These are phyloP conservation scores for Palythoa grandis DNA, from an alignment of 92 coral and sea anemone genomes.

Conservation along the genomic window DNA sequence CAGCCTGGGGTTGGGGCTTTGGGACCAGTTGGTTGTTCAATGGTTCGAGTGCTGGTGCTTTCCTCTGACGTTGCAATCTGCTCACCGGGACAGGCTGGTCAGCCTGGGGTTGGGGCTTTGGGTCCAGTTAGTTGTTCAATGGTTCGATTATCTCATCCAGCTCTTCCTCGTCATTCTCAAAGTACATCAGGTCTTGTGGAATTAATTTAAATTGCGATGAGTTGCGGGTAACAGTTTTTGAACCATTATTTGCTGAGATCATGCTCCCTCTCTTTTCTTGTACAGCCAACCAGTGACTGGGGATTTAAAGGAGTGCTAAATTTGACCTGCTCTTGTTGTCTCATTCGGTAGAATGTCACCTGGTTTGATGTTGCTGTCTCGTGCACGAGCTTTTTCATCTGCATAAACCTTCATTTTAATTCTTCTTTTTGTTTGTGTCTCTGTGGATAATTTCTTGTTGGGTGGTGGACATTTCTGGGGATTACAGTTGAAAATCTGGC, in stretches of 20 bases:
- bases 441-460: conserved; percentile 26
- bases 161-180: conserved; percentile 15
- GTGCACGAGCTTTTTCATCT: conserved; percentile 18
- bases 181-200: conserved; percentile 6
- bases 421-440: not conserved
- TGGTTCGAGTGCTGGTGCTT: no score
- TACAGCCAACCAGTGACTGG: conserved; percentile 1
- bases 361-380: conserved; percentile 19
- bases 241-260: conserved; percentile 26
- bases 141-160: conserved; percentile 3
- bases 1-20: no score
- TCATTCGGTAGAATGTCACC: conserved; percentile 27
- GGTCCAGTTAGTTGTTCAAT: no score
- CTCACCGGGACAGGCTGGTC: no score
- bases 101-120: no score
- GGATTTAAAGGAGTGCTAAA: conserved; percentile 45
- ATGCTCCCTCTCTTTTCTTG: conserved; percentile 17
- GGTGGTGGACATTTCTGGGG: conserved; percentile 23
- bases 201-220: conserved; percentile 27
- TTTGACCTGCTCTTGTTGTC: conserved; percentile 53
- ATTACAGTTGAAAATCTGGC: conserved; percentile 34
- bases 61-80: no score
- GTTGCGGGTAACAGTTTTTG: conserved; percentile 31
- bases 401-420: conserved; percentile 26
- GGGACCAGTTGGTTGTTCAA: no score